Conservation (phyloP, 1,140 invertebrate genomes). For the Littorina saxatilis region DNA sequence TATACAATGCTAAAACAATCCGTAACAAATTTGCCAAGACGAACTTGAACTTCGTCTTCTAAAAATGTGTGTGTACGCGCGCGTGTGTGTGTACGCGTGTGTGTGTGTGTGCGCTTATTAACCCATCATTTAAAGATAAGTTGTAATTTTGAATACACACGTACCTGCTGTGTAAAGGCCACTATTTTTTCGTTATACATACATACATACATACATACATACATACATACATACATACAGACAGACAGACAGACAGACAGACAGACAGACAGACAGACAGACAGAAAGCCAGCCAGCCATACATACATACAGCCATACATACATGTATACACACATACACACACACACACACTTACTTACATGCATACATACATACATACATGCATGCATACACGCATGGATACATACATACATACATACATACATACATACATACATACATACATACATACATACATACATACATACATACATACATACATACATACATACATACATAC, state of each 20-base stretch:
- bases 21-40: no score
- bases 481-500: neutral
- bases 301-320: no score
- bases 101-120: neutral
- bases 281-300: no score
- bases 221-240: no score
- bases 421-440: neutral
- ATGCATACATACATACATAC: neutral
- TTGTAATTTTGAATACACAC: neutral
- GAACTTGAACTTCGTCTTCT: no score
- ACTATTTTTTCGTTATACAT: neutral
- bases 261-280: neutral
- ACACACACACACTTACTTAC: no score
- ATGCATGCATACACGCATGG: no score
- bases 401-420: neutral
- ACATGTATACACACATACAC: no score
- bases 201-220: neutral
- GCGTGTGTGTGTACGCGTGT: neutral
- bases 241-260: neutral
- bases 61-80: neutral
- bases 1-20: no score
- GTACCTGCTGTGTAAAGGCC: neutral
- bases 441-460: neutral
- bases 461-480: neutral
- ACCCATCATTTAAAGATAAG: neutral